Evolutionary conservation across 2,797 vertebrate genomes (phyloP), one percentile per base, ranked within the genome.

Genomic region (Syngnathus rostellatus): DNA sequence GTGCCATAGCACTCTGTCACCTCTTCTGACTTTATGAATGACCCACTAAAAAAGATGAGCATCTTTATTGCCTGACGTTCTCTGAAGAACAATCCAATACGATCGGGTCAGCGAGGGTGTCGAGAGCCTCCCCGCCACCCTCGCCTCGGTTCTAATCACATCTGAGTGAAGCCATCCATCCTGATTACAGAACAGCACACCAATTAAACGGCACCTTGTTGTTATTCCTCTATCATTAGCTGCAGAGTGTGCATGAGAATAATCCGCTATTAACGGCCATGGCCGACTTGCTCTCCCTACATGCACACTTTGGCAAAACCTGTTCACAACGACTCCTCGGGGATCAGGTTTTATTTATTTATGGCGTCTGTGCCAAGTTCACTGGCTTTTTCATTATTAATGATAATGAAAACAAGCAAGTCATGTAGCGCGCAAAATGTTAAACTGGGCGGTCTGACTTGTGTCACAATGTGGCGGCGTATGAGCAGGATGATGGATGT

Each of bases 331-430:
- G 77, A 81, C 78, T 37, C 83, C 82, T 68, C 50, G 0, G 72
- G 77, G 85, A 79, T 63, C 43, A 1, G 19, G 65, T 6, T 17
- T 87, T 87, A 86, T 89, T 89, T 86, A 89, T 88, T 88, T 82
- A 87, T 85, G 81, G 69, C 48, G 54, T 62, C 77, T 73, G 75
- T 69, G 79, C 80, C 77, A 80, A 85, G 77, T 81, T 89, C 80
- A 76, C 76, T 72, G 72, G 78, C 76, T 83, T 76, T 66, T 86
- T 61, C 68, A 86, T 88, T 85, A 88, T 88, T 87, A 83, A 89
- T 81, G 74, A 78, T 77, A 80, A 82, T 77, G 77, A 87, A 86
- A 85, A 58, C 76, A 70, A 80, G 75, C 73, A 45, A 75, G 71
- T 76, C 72, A 70, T 80, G 80, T 83, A 77, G 77, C 74, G 68